phyloP scores from a whole-genome alignment of 2,113 vertebrate genomes.

The Peromyscus maniculatus region DNA sequence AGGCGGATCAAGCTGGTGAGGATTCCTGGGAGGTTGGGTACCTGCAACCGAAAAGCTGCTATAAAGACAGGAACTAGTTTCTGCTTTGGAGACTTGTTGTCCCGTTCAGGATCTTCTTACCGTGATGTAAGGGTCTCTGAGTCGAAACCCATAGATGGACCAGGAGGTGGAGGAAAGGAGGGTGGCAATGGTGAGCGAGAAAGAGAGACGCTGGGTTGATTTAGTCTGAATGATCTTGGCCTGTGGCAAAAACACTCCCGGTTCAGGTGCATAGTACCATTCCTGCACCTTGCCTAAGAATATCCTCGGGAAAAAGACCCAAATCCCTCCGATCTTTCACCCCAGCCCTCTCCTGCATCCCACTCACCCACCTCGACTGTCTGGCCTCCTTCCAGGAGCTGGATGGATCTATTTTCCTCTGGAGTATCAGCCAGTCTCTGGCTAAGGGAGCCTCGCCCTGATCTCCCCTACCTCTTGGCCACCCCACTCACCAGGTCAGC shows the following conservation, averaged over 20 bases:
- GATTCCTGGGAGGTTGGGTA: constrained; percentile 95
- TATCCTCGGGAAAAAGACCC: not conserved
- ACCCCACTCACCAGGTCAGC: constrained; percentile 90
- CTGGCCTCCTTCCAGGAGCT: constrained; percentile 5
- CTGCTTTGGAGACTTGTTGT: not conserved
- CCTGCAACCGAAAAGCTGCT: constrained; percentile 83
- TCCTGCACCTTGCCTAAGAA: not conserved
- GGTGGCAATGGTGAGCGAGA: constrained; percentile 93
- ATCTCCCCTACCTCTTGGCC: not conserved
- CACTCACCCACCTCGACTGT: not conserved
- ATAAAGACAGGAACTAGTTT: not conserved
- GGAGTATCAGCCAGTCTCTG: not conserved
- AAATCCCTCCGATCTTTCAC: not conserved
- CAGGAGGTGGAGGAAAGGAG: constrained; percentile 94
- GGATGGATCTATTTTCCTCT: not conserved
- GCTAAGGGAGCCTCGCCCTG: not conserved
- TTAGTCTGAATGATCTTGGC: constrained; percentile 90
- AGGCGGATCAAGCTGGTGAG: constrained; percentile 93
- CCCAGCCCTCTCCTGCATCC: not conserved
- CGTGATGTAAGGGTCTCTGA: constrained; percentile 91
- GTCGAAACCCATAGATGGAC: constrained; percentile 93
- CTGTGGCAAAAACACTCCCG: constrained; percentile 81
- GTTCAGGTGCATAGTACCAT: not conserved
- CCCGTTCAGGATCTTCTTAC: constrained; percentile 84
- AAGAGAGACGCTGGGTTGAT: constrained; percentile 93